phyloP scores from a whole-genome alignment of 1,140 invertebrate genomes.

The Pseudomyrmex cubaensis region DNA sequence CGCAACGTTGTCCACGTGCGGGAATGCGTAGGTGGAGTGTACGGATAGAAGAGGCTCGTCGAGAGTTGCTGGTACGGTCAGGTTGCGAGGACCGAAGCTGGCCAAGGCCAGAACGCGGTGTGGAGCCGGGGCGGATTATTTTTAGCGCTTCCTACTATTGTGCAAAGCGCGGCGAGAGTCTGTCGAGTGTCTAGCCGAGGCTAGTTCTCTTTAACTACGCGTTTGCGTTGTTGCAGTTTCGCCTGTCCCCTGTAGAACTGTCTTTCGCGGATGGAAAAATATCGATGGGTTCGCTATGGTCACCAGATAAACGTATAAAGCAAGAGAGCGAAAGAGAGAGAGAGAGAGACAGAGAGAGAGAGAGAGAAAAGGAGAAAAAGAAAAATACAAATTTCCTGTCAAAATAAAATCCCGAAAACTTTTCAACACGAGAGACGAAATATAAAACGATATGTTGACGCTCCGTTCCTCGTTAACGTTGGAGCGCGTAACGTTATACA shows the following conservation, averaged over 20 bases:
- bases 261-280: constrained; percentile 13
- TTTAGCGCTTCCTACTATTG: constrained; percentile 80
- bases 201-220: constrained; percentile 62
- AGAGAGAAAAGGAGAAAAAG: too few relatives aligned
- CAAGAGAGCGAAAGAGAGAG: too few relatives aligned
- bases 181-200: constrained; percentile 76
- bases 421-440: not conserved
- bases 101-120: constrained; percentile 76
- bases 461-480: not conserved
- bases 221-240: not conserved
- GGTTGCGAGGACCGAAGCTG: constrained; percentile 74
- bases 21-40: constrained; percentile 9
- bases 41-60: not conserved
- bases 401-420: not conserved
- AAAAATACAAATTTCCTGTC: not conserved
- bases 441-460: not conserved
- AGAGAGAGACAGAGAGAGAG: too few relatives aligned
- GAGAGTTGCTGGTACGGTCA: constrained; percentile 66
- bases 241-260: constrained; percentile 2
- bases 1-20: constrained; percentile 46
- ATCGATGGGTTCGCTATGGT: constrained; percentile 13
- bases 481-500: not conserved
- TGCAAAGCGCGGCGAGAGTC: constrained; percentile 74
- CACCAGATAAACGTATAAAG: not conserved
- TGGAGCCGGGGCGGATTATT: constrained; percentile 73